Conservation (phyloP, 1,140 invertebrate species). For the Anastatus disparis region DNA sequence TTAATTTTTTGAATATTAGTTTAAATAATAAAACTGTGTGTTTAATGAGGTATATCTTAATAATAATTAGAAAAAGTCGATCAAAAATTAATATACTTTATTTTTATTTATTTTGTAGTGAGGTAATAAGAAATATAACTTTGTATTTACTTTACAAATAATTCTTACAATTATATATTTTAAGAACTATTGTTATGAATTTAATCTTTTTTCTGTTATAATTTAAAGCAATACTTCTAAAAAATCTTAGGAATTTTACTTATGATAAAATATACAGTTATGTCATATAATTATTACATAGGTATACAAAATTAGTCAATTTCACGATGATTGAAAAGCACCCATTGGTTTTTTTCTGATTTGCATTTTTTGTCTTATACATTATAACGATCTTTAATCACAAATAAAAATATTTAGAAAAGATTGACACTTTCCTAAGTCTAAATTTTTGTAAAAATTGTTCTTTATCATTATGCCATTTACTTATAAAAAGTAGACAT, state of each 20-base stretch:
- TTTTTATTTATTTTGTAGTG: neutral
- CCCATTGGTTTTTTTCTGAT: neutral
- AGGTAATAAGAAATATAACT: too few species aligned
- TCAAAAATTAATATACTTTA: too few species aligned
- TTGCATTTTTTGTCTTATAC: neutral
- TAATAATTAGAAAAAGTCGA: too few species aligned
- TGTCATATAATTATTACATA: neutral
- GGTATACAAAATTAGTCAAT: constrained; percentile 3
- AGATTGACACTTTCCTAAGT: neutral
- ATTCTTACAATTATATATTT: neutral
- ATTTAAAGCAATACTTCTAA: too few species aligned
- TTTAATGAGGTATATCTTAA: too few species aligned
- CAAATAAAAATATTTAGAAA: neutral
- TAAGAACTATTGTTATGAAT: neutral
- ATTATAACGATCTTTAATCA: neutral
- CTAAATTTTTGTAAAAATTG: neutral
- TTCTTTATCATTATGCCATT: neutral
- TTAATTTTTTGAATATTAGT: too few species aligned
- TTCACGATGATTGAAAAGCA: neutral
- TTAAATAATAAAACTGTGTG: too few species aligned
- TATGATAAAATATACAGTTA: neutral
- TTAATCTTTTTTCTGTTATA: too few species aligned
- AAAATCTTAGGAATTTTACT: neutral
- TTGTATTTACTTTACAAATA: neutral
- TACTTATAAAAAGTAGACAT: neutral